Percentiles rank a stretch among this genome's conserved stretches.
Evolutionary conservation across 1,140 invertebrate genomes (phyloP).

Genomic region (Cyphomyrmex costatus): DNA sequence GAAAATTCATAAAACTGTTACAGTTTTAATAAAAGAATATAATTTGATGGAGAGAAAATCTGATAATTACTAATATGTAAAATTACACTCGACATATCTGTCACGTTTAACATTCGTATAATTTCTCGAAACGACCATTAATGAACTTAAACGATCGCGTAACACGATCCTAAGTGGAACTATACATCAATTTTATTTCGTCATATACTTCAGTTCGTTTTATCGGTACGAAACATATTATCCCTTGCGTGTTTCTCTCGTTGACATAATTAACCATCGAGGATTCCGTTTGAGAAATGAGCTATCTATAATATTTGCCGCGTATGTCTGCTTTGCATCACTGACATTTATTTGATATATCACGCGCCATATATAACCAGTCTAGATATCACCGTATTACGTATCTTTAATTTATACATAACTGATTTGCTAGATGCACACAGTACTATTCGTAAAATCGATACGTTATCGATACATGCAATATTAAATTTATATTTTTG

Average conservation of each 20-base stretch:
- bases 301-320: conserved; percentile 22
- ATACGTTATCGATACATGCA: conserved; percentile 13
- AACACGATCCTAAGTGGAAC: conserved; percentile 37
- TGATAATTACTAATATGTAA: not conserved
- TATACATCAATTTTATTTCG: conserved; percentile 48
- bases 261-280: conserved; percentile 35
- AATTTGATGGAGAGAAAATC: not conserved
- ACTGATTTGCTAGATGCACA: conserved; percentile 28
- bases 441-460: conserved; percentile 29
- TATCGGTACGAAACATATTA: conserved; percentile 35
- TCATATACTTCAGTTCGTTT: conserved; percentile 35
- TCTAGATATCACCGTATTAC: conserved; percentile 27
- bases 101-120: conserved; percentile 39
- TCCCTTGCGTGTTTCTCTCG: conserved; percentile 17
- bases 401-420: conserved; percentile 37
- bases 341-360: conserved; percentile 29
- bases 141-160: conserved; percentile 46
- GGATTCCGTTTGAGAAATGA: conserved; percentile 54
- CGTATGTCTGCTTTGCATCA: not conserved
- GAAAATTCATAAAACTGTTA: not conserved
- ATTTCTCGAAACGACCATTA: conserved; percentile 49
- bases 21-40: not conserved
- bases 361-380: not conserved
- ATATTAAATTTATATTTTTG: not conserved
- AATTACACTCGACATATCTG: conserved; percentile 1